phyloP scores from a whole-genome alignment of 2,797 vertebrate species.

The Monodelphis domestica region DNA sequence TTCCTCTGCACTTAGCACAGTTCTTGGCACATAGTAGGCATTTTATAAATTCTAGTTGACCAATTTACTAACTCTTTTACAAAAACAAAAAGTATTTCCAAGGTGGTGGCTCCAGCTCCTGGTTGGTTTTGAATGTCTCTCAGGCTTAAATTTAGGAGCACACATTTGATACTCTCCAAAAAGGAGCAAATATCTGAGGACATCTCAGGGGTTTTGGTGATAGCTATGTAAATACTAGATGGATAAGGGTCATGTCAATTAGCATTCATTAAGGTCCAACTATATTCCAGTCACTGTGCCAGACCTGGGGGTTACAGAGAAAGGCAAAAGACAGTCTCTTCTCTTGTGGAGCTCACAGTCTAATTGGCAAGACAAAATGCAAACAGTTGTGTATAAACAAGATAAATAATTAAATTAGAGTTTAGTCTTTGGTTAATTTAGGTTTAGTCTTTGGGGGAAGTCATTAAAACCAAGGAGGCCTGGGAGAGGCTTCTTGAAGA shows the following conservation, averaged over 20 bases:
- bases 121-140: not conserved
- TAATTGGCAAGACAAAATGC: not conserved
- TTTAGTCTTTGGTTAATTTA: not conserved
- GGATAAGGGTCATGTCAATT: not conserved
- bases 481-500: not conserved
- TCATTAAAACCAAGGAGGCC: not conserved
- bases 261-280: not conserved
- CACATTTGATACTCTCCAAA: conserved; percentile 19
- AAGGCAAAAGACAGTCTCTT: not conserved
- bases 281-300: not conserved
- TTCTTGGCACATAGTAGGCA: not conserved
- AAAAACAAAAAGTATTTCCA: not conserved
- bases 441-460: not conserved
- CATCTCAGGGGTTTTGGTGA: not conserved
- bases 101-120: not conserved
- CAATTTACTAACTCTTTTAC: not conserved
- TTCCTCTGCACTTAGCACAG: not conserved
- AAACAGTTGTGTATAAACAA: not conserved
- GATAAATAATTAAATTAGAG: not conserved
- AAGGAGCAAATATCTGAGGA: not conserved
- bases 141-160: conserved; percentile 17
- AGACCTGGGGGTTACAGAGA: not conserved
- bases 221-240: not conserved
- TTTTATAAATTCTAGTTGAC: not conserved
- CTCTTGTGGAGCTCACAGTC: not conserved